Conservation (phyloP, 2,888 invertebrate genomes). For the Campopleginae sp. region DNA sequence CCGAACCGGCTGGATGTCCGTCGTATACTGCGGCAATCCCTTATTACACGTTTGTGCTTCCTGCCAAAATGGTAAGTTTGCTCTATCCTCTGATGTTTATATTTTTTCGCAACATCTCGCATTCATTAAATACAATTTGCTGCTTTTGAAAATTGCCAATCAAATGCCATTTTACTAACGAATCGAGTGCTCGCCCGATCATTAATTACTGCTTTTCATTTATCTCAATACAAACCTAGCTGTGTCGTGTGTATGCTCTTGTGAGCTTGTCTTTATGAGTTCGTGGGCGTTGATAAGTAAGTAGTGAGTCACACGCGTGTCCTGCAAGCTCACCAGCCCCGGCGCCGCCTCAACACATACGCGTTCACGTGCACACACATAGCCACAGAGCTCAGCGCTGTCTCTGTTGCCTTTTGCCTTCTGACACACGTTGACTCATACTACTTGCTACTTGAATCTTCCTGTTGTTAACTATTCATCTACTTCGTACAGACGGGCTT, state of each 20-base stretch:
- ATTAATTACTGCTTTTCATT: background rate
- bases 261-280: constrained; percentile 2
- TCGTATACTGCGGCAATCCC: constrained; percentile 65
- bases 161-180: background rate
- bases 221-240: background rate
- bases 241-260: background rate
- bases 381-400: background rate
- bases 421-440: constrained; percentile 64
- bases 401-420: constrained; percentile 20
- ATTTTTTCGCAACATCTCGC: background rate
- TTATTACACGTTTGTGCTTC: constrained; percentile 65
- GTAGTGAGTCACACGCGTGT: constrained; percentile 53
- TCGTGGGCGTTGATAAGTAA: constrained; percentile 16
- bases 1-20: constrained; percentile 75
- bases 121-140: background rate
- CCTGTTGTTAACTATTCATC: constrained; percentile 32
- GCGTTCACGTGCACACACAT: background rate
- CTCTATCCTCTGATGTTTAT: constrained; percentile 31
- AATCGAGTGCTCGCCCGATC: too few relatives aligned
- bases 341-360: constrained; percentile 33
- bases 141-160: background rate
- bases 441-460: constrained; percentile 58
- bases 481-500: constrained; percentile 47
- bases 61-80: constrained; percentile 78
- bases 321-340: constrained; percentile 30